phyloP scores from a whole-genome alignment of 2,888 invertebrate genomes.

The Agriopis leucophaearia region DNA sequence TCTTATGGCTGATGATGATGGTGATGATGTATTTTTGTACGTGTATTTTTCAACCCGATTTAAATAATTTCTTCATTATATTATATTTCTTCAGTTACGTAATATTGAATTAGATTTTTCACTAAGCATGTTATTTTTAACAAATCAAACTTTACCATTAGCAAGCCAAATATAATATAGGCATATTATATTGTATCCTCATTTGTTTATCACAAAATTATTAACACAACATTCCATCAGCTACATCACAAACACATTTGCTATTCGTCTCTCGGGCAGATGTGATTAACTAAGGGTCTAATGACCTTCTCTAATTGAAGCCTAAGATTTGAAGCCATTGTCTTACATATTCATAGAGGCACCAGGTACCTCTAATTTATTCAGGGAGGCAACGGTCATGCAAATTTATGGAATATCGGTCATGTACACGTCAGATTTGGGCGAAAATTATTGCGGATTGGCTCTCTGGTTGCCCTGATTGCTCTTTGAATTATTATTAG shows the following conservation, averaged over 20 bases:
- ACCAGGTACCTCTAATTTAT: constrained; percentile 82
- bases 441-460: constrained; percentile 82
- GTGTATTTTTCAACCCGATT: no score
- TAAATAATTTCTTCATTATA: no score
- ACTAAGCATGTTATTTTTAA: no score
- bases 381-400: constrained; percentile 82
- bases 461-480: constrained; percentile 61
- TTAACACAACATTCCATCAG: constrained; percentile 38
- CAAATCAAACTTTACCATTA: no score
- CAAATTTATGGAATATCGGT: constrained; percentile 85
- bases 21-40: no score
- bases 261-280: constrained; percentile 65
- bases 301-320: constrained; percentile 82
- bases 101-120: no score
- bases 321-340: constrained; percentile 83
- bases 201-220: constrained; percentile 2
- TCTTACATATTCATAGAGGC: constrained; percentile 85
- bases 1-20: no score
- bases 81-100: no score
- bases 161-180: no score
- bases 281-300: constrained; percentile 79
- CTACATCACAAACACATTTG: constrained; percentile 53
- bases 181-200: background rate
- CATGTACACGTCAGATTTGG: constrained; percentile 84
- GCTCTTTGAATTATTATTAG: constrained; percentile 56